Evolutionary conservation across 1,140 invertebrate genomes (phyloP).

Genomic region (Parapsyche elsis): DNA sequence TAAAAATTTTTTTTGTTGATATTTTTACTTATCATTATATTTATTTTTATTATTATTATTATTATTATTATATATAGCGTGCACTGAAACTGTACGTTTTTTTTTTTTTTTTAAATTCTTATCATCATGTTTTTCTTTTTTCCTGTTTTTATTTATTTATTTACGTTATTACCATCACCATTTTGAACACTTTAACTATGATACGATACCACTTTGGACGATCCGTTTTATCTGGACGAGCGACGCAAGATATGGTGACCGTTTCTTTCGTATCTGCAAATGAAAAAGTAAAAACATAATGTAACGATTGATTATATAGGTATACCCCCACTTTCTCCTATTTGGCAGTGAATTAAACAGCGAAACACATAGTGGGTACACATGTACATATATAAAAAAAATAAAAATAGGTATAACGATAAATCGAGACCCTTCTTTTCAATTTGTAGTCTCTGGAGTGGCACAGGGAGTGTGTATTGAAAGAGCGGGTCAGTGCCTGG

Average conservation of each 20-base stretch:
- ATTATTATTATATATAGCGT: no score
- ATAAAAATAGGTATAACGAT: slow-evolving; percentile 8
- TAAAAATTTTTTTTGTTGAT: no score
- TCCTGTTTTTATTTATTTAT: slow-evolving; percentile 5
- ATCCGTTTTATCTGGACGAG: slow-evolving; percentile 39
- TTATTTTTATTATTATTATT: no score
- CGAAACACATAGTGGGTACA: background rate
- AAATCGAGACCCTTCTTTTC: slow-evolving; percentile 46
- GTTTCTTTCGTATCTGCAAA: slow-evolving; percentile 49
- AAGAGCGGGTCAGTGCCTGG: slow-evolving; percentile 43
- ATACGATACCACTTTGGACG: background rate
- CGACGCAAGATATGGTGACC: slow-evolving; percentile 37
- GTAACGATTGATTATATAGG: no score
- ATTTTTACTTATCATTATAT: no score
- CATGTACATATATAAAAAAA: no score
- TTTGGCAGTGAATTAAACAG: slow-evolving; percentile 1
- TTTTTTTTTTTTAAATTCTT: no score
- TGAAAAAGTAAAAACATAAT: background rate
- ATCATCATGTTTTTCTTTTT: background rate
- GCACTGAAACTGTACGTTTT: no score
- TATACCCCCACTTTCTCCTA: background rate
- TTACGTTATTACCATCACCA: slow-evolving; percentile 42
- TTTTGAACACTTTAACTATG: slow-evolving; percentile 42
- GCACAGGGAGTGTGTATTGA: slow-evolving; percentile 23
- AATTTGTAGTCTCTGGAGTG: slow-evolving; percentile 41